Percentiles rank a stretch among this genome's conserved stretches.
Conservation (phyloP, 2,888 invertebrate genomes). For the Tubiluchus corallicola region DNA sequence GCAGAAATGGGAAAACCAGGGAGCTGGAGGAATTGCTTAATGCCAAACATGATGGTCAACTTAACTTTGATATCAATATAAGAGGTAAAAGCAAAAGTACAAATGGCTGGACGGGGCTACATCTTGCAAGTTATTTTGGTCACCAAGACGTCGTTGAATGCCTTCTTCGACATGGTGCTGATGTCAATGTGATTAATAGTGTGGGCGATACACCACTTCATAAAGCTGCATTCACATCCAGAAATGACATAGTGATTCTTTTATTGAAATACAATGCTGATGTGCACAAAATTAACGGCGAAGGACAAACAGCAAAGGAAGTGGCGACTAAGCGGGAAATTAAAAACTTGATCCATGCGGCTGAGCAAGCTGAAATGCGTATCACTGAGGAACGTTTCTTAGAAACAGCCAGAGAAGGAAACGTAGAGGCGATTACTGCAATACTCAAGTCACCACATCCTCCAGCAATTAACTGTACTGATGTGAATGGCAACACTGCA, state of each 20-base stretch:
- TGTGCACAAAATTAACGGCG: constrained; percentile 43
- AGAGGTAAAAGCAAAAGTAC: constrained; percentile 46
- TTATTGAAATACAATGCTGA: constrained; percentile 42
- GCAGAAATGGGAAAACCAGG: constrained; percentile 41
- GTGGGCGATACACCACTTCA: constrained; percentile 45
- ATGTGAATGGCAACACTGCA: constrained; percentile 42
- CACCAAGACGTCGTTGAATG: constrained; percentile 39
- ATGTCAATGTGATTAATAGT: constrained; percentile 42
- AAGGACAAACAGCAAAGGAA: constrained; percentile 40
- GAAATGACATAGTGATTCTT: constrained; percentile 44
- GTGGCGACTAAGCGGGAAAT: constrained; percentile 38
- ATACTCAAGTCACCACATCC: constrained; percentile 38
- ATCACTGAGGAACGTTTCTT: constrained; percentile 38
- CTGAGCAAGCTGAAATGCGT: constrained; percentile 39
- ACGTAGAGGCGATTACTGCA: constrained; percentile 36
- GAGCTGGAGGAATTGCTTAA: constrained; percentile 38
- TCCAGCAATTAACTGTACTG: constrained; percentile 41
- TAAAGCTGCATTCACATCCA: constrained; percentile 46
- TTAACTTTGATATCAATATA: constrained; percentile 41
- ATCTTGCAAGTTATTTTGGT: constrained; percentile 47
- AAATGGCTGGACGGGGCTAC: constrained; percentile 46
- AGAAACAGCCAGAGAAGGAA: constrained; percentile 41
- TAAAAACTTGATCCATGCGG: constrained; percentile 38
- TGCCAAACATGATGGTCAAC: constrained; percentile 34
- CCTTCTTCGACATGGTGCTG: constrained; percentile 33